phyloP scores from a whole-genome alignment of 2,113 vertebrate genomes.

The Lates calcarifer region DNA sequence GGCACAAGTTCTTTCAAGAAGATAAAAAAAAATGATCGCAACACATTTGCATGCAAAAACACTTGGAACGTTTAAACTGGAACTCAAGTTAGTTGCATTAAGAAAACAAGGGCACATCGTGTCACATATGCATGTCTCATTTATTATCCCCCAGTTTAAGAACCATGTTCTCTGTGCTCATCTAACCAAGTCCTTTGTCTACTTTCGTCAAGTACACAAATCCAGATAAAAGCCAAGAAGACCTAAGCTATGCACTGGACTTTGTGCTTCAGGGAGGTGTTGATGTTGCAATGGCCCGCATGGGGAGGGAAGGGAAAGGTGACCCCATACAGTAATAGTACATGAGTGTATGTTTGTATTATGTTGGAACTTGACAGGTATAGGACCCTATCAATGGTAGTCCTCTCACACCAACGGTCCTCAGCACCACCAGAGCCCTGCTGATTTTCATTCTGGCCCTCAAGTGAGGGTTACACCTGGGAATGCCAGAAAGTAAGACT shows the following conservation, averaged over 20 bases:
- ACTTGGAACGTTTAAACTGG: background rate
- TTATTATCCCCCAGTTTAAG: constrained; percentile 70
- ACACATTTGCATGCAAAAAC: background rate
- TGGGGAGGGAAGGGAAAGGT: constrained; percentile 27
- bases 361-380: constrained; percentile 50
- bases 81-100: background rate
- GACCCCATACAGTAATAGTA: constrained; percentile 55
- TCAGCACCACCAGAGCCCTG: constrained; percentile 29
- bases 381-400: constrained; percentile 32
- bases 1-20: background rate
- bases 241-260: constrained; percentile 60
- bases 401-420: constrained; percentile 8
- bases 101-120: constrained; percentile 48
- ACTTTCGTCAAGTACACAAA: constrained; percentile 63
- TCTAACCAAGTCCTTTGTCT: constrained; percentile 58
- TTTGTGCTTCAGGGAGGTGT: constrained; percentile 75
- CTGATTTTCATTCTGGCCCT: constrained; percentile 37
- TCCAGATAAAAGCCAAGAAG: constrained; percentile 62
- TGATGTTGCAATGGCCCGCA: constrained; percentile 54
- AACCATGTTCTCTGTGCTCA: constrained; percentile 61
- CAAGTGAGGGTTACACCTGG: constrained; percentile 28
- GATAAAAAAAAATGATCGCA: too few relatives aligned
- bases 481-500: constrained; percentile 34
- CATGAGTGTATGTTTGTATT: constrained; percentile 60
- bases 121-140: constrained; percentile 72